Percentiles rank a stretch among this genome's conserved stretches.
phyloP scores from a whole-genome alignment of 2,113 vertebrate genomes.

The Penelope pileata region DNA sequence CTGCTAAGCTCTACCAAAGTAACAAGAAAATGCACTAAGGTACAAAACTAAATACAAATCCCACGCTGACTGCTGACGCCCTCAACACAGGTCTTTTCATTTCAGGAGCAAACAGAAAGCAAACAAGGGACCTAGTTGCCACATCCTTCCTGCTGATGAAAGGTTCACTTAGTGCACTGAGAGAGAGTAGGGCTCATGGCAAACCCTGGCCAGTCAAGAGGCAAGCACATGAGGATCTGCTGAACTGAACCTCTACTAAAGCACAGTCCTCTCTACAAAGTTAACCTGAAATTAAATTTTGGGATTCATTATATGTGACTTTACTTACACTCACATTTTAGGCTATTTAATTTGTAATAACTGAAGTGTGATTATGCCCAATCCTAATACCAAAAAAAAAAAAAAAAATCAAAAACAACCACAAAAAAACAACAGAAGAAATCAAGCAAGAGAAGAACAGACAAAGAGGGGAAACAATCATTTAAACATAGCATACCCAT shows the following conservation, averaged over 20 bases:
- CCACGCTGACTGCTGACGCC: not conserved
- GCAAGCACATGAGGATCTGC: not conserved
- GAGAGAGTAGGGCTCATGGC: not conserved
- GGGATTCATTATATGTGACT: not conserved
- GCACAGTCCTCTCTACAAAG: not conserved
- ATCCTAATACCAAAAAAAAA: not conserved
- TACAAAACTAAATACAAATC: not conserved
- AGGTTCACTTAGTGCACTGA: not conserved
- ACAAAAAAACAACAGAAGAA: not conserved
- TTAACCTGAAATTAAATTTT: not conserved
- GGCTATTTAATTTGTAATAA: not conserved
- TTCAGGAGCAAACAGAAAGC: not conserved
- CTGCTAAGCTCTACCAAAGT: not conserved
- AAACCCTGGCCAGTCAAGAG: not conserved
- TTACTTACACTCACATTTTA: not conserved
- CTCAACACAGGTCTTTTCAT: not conserved
- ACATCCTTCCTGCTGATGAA: not conserved
- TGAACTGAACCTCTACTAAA: not conserved
- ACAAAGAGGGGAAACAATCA: not conserved
- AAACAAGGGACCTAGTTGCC: not conserved
- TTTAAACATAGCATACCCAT: too few species aligned
- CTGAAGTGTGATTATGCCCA: not conserved
- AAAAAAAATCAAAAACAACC: too few species aligned
- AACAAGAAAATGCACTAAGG: not conserved
- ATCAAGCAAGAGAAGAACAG: not conserved